These are phyloP conservation scores for Cartodere bifasciata DNA, from an alignment of 2,888 invertebrate species.

Conservation along the genomic window DNA sequence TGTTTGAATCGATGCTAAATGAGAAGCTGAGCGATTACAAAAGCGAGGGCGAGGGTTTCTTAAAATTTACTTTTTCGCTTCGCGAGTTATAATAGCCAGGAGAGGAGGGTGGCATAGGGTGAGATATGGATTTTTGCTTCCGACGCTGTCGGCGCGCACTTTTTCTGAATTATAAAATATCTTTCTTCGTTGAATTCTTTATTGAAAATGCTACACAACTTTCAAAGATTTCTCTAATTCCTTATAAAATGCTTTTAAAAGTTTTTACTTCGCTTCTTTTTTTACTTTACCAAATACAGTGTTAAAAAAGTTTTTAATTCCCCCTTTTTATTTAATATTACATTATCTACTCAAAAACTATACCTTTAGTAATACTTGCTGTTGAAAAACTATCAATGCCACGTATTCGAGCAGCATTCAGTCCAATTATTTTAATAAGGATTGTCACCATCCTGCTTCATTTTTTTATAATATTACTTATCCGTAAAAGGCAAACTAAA, in stretches of 20 bases:
- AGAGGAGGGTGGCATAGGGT: conserved; percentile 26
- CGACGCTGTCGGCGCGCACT: conserved; percentile 27
- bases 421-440: too few species aligned
- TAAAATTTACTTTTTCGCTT: conserved; percentile 38
- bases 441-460: too few species aligned
- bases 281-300: too few species aligned
- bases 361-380: too few species aligned
- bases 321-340: too few species aligned
- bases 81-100: conserved; percentile 36
- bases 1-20: conserved; percentile 19
- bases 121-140: conserved; percentile 38
- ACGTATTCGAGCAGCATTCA: too few species aligned
- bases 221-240: conserved; percentile 12
- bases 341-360: too few species aligned
- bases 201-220: conserved; percentile 26
- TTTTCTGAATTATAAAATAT: conserved; percentile 38
- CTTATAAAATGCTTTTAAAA: not conserved
- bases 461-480: too few species aligned
- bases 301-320: too few species aligned
- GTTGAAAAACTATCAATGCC: too few species aligned
- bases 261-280: too few species aligned
- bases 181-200: conserved; percentile 19
- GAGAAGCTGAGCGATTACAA: conserved; percentile 28
- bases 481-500: too few species aligned
- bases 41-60: conserved; percentile 32